These are phyloP conservation scores for Eupithecia exiguata DNA, from an alignment of 2,888 invertebrate genomes.

Conservation along the genomic window DNA sequence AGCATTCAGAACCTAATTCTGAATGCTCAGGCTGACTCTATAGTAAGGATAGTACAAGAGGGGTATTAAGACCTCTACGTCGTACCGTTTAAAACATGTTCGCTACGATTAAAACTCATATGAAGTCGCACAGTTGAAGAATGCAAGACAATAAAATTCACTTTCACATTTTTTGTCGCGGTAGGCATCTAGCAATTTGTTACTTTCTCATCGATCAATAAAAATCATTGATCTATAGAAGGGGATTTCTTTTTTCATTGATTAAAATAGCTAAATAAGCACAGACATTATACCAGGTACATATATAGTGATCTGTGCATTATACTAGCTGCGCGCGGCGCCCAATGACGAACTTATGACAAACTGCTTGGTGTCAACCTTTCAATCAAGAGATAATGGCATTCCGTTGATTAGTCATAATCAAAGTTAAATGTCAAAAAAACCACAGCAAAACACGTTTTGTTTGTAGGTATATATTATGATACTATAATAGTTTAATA, in stretches of 20 bases:
- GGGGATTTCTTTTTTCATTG: no score
- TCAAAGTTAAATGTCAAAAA: constrained; percentile 10
- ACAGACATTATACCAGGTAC: no score
- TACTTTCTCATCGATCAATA: constrained; percentile 13
- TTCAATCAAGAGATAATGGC: constrained; percentile 10
- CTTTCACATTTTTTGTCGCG: constrained; percentile 13
- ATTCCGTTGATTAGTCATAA: constrained; percentile 9
- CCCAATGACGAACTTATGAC: constrained; percentile 5
- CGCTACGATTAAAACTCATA: constrained; percentile 3
- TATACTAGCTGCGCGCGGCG: no score
- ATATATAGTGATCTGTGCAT: no score
- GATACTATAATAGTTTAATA: no score
- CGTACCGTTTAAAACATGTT: not conserved
- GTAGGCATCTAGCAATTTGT: constrained; percentile 3
- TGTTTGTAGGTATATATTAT: no score
- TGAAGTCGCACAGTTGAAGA: not conserved
- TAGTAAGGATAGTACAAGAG: no score
- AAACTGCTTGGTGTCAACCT: constrained; percentile 9
- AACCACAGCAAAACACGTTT: constrained; percentile 3
- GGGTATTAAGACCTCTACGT: no score
- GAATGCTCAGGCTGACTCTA: no score
- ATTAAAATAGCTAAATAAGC: constrained; percentile 3
- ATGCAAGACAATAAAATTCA: constrained; percentile 12
- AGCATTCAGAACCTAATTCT: no score
- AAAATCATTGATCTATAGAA: no score